Percentiles rank a stretch among this genome's conserved stretches.
Conservation (phyloP, 2,888 invertebrate genomes). For the Tribolium freemani region DNA sequence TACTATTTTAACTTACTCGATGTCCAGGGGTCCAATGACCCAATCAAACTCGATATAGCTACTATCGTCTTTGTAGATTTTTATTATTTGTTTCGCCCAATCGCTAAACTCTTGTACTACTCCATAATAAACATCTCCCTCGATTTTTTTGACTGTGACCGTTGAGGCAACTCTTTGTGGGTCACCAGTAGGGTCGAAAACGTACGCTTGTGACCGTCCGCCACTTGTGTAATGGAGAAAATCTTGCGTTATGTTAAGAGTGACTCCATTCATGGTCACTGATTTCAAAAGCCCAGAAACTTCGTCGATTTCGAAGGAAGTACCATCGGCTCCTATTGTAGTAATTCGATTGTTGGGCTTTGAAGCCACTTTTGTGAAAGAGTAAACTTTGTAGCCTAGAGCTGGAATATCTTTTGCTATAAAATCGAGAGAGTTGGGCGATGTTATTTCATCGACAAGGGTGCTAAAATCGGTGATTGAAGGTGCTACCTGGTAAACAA, state of each 20-base stretch:
- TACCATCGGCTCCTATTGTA: conserved; percentile 39
- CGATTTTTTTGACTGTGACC: conserved; percentile 51
- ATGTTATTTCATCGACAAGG: conserved; percentile 16
- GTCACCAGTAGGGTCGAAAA: conserved; percentile 77
- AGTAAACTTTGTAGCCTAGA: conserved; percentile 44
- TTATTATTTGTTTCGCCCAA: conserved; percentile 79
- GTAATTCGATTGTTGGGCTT: neutral
- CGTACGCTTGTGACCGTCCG: conserved; percentile 91
- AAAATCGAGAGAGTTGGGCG: conserved; percentile 36
- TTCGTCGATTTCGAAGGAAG: conserved; percentile 70
- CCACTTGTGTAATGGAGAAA: conserved; percentile 81
- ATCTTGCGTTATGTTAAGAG: conserved; percentile 71
- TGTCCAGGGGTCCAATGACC: conserved; percentile 75
- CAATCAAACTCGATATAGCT: conserved; percentile 73
- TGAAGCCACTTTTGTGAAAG: neutral
- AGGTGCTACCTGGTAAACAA: conserved; percentile 43
- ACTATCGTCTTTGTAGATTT: conserved; percentile 72
- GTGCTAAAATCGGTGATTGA: conserved; percentile 42
- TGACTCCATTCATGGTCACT: conserved; percentile 67
- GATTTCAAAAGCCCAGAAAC: conserved; percentile 71
- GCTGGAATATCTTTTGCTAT: conserved; percentile 44
- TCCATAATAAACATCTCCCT: conserved; percentile 71
- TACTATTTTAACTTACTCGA: conserved; percentile 61
- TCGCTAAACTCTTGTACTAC: conserved; percentile 74
- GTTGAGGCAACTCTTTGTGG: conserved; percentile 52